Percentiles rank a stretch among this genome's conserved stretches.
These are phyloP conservation scores for Gymnosoma rotundatum DNA, from an alignment of 2,888 invertebrate species.

Conservation along the genomic window DNA sequence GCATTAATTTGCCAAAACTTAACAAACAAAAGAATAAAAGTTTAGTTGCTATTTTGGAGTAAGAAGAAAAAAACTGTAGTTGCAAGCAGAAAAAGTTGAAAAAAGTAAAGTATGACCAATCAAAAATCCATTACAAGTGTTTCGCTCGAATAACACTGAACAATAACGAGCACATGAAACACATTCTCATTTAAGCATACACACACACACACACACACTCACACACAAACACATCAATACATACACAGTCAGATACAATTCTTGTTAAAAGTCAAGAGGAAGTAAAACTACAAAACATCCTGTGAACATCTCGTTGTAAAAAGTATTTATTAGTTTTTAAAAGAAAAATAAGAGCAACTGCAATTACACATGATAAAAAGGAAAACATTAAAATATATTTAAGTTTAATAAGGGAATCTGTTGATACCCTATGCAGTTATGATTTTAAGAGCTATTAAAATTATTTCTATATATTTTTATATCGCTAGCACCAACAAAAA, in stretches of 20 bases:
- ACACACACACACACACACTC: background rate
- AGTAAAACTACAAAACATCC: slow-evolving; percentile 67
- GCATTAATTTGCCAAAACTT: slow-evolving; percentile 67
- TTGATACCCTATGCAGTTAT: background rate
- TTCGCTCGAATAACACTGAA: slow-evolving; percentile 80
- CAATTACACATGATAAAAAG: slow-evolving; percentile 18
- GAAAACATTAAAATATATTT: background rate
- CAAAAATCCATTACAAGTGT: slow-evolving; percentile 82
- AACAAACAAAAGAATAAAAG: slow-evolving; percentile 72
- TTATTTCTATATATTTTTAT: background rate
- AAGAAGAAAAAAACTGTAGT: slow-evolving; percentile 41
- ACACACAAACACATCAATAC: background rate
- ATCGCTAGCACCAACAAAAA: too few relatives aligned
- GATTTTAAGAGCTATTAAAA: background rate
- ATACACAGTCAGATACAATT: slow-evolving; percentile 4
- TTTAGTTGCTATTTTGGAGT: slow-evolving; percentile 62
- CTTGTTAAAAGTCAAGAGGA: slow-evolving; percentile 33
- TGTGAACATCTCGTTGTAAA: slow-evolving; percentile 54
- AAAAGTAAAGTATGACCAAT: slow-evolving; percentile 77
- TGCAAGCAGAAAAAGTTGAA: slow-evolving; percentile 38
- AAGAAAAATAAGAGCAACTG: slow-evolving; percentile 10
- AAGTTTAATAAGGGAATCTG: background rate
- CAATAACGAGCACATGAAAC: slow-evolving; percentile 67
- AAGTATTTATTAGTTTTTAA: slow-evolving; percentile 41
- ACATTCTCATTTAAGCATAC: background rate